These are phyloP conservation scores for Melozone crissalis DNA, from an alignment of 2,113 vertebrate species.

Conservation along the genomic window DNA sequence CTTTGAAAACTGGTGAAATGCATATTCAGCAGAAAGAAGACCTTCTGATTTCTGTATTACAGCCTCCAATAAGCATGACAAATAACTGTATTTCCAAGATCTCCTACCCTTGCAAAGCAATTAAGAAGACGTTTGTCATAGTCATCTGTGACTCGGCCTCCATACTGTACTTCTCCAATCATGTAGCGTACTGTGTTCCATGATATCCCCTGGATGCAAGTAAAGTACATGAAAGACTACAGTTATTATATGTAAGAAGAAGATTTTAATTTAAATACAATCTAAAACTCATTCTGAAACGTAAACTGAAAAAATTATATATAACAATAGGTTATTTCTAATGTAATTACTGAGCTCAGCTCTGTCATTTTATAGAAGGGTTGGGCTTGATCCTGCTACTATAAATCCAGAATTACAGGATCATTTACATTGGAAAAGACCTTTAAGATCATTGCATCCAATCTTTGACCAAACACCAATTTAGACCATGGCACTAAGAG, in stretches of 20 bases:
- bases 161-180: slow-evolving; percentile 84
- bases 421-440: not conserved
- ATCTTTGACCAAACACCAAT: not conserved
- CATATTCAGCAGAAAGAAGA: not conserved
- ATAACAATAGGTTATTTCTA: not conserved
- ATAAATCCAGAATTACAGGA: not conserved
- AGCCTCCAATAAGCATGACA: not conserved
- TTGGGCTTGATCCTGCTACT: not conserved
- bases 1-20: not conserved
- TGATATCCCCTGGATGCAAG: slow-evolving; percentile 70
- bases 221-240: not conserved
- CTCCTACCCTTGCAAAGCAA: slow-evolving; percentile 79
- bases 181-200: slow-evolving; percentile 80
- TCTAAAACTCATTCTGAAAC: not conserved
- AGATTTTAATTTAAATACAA: not conserved
- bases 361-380: not conserved
- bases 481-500: not conserved
- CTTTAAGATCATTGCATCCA: not conserved
- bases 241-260: not conserved
- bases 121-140: slow-evolving; percentile 82
- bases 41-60: not conserved
- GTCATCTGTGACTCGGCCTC: slow-evolving; percentile 80
- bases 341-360: not conserved
- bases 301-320: not conserved
- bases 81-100: not conserved